Evolutionary conservation across 2,797 vertebrate genomes (phyloP), one percentile per base, ranked within the genome.

Genomic region (Coluber constrictor): DNA sequence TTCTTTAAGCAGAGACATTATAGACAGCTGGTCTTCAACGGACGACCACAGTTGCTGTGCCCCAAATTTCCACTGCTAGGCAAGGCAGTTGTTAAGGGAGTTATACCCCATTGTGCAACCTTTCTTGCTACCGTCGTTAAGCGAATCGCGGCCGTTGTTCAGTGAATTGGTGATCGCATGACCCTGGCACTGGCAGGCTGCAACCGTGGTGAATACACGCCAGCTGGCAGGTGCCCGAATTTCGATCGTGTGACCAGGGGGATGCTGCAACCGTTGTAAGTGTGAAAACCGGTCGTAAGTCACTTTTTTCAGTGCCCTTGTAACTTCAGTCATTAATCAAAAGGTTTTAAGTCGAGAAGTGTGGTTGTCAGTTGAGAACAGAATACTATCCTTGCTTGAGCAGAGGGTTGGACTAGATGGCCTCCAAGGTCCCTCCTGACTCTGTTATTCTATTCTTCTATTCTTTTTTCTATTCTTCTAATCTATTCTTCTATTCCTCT

Each of bases 111-210:
- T 70, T 7, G 32, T 15, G 6, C n/a, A 5, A 70, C 13, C 63
- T 32, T n/a, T 66, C 12, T n/a, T 15, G 29, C 13, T 13, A 15
- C 29, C 2, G 0, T n/a, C 1, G 27, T 63, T 66, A 15, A 66
- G 29, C 13, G 2, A 66, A n/a, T 1, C 5, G 2, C 5, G 5
- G 12, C 29, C 1, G 2, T 66, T 1, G 12, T 66, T n/a, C 63
- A 15, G 29, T 5, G 63, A 66, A 15, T 66, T 0, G 12, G 61
- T 13, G 12, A 4, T n/a, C 61, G 4, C 11, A 1, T 5, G 4
- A 27, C 5, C 12, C 63, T n/a, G 13, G 63, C n/a, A 7, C 63
- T 66, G 13, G 63, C n/a, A 7, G 13, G 15, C 15, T 70, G n/a
- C 63, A n/a, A 16, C 25, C 3, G 3, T 27, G 3, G 1, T 11